phyloP scores from a whole-genome alignment of 2,888 invertebrate species.

The Orthonychiurus folsomi region DNA sequence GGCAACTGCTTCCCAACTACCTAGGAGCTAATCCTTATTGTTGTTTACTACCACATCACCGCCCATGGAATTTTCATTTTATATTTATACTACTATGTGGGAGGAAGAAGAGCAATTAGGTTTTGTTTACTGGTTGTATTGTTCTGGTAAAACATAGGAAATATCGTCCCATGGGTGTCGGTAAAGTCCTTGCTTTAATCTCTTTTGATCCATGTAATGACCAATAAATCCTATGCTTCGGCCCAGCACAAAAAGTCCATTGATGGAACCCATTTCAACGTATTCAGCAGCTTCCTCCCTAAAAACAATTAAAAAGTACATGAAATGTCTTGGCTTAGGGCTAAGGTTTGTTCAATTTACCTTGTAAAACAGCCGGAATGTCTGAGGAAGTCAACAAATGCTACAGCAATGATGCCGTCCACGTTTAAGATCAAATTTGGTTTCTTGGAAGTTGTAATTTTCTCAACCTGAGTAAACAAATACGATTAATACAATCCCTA shows the following conservation, averaged over 20 bases:
- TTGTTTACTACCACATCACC: too few species aligned
- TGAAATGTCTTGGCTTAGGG: too few species aligned
- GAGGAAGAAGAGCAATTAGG: not conserved
- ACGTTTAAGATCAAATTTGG: slow-evolving; percentile 99
- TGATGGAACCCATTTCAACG: slow-evolving; percentile 93
- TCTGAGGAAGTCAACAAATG: slow-evolving; percentile 92
- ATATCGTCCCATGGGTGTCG: slow-evolving; percentile 99
- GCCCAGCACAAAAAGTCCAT: slow-evolving; percentile 95
- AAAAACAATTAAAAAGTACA: slow-evolving; percentile 37
- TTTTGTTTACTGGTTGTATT: slow-evolving; percentile 49
- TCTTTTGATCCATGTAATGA: slow-evolving; percentile 97
- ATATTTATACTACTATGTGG: not conserved
- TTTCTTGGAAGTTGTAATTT: slow-evolving; percentile 97
- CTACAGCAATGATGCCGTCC: slow-evolving; percentile 94
- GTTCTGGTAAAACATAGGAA: slow-evolving; percentile 72
- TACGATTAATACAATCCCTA: slow-evolving; percentile 2
- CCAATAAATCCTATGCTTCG: slow-evolving; percentile 97
- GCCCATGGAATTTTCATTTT: too few species aligned
- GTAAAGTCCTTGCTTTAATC: slow-evolving; percentile 96
- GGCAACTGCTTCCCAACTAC: too few species aligned
- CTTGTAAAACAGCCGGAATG: slow-evolving; percentile 89
- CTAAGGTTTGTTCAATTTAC: slow-evolving; percentile 47
- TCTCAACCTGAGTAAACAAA: too few species aligned
- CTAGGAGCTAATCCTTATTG: too few species aligned
- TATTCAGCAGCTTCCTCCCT: slow-evolving; percentile 96